Percentiles rank a stretch among this genome's conserved stretches.
phyloP scores from a whole-genome alignment of 2,888 invertebrate species.

The Tipula confusa region DNA sequence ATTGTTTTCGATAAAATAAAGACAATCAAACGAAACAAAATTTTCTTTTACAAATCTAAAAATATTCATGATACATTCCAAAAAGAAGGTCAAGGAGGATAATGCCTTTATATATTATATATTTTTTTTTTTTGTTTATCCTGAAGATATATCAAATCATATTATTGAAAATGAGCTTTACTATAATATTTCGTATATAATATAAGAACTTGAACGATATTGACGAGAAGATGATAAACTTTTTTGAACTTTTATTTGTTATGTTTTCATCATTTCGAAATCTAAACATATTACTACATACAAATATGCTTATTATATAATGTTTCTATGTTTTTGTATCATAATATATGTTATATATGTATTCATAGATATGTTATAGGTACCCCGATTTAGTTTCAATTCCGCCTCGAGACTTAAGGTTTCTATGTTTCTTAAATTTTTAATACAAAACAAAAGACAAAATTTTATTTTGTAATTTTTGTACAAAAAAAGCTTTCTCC shows the following conservation, averaged over 20 bases:
- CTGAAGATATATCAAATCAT: neutral
- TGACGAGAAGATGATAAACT: neutral
- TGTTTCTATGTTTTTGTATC: neutral
- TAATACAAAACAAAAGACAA: neutral
- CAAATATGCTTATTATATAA: neutral
- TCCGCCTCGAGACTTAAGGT: neutral
- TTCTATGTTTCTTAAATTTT: neutral
- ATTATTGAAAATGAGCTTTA: neutral
- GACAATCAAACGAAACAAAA: neutral
- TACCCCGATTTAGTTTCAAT: neutral
- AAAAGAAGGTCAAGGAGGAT: neutral
- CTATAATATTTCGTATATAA: neutral
- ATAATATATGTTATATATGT: no score
- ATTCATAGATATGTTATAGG: no score
- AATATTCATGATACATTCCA: neutral
- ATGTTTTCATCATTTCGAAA: slow-evolving; percentile 1
- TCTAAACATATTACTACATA: neutral
- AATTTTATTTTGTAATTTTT: no score
- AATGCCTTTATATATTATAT: neutral
- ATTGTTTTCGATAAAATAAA: neutral
- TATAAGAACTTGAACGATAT: neutral
- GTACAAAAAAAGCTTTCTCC: neutral
- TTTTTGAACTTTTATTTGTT: slow-evolving; percentile 20
- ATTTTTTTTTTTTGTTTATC: neutral
- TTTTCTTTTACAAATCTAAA: neutral